phyloP scores from a whole-genome alignment of 2,797 vertebrate genomes.

The Chaenodraco wilsoni region DNA sequence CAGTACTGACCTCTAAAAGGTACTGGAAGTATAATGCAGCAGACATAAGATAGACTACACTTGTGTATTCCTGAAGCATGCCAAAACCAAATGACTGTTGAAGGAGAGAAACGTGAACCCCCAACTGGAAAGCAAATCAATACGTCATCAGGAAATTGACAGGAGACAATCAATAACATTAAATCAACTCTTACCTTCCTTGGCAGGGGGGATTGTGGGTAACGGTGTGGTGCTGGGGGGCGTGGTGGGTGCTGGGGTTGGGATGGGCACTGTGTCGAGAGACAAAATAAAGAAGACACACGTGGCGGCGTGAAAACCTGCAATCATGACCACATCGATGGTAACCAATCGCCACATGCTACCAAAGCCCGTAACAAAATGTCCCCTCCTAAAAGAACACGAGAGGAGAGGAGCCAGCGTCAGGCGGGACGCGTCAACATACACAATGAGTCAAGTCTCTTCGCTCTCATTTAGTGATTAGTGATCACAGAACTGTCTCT shows the following conservation, averaged over 20 bases:
- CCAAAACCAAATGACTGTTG: not conserved
- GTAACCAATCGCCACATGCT: not conserved
- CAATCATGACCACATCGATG: constrained; percentile 13
- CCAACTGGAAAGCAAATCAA: too few species aligned
- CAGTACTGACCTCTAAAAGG: not conserved
- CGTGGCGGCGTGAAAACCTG: constrained; percentile 21
- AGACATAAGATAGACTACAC: not conserved
- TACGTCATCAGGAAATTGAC: not conserved
- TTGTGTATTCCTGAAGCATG: not conserved
- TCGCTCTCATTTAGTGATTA: constrained; percentile 29
- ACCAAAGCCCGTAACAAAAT: not conserved
- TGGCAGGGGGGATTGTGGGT: constrained; percentile 90
- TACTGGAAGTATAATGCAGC: not conserved
- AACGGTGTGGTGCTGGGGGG: constrained; percentile 85
- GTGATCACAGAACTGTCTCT: constrained; percentile 27
- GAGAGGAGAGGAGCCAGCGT: not conserved
- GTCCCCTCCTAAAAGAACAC: not conserved
- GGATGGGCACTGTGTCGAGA: constrained; percentile 82
- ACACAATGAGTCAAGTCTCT: constrained; percentile 11
- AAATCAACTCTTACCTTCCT: constrained; percentile 85
- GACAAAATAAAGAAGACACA: constrained; percentile 7
- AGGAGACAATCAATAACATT: too few species aligned
- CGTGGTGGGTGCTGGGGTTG: constrained; percentile 86
- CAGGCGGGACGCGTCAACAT: not conserved
- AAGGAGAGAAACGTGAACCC: not conserved